These are phyloP conservation scores for Mythimna lalbum DNA, from an alignment of 2,888 invertebrate genomes.

Conservation along the genomic window DNA sequence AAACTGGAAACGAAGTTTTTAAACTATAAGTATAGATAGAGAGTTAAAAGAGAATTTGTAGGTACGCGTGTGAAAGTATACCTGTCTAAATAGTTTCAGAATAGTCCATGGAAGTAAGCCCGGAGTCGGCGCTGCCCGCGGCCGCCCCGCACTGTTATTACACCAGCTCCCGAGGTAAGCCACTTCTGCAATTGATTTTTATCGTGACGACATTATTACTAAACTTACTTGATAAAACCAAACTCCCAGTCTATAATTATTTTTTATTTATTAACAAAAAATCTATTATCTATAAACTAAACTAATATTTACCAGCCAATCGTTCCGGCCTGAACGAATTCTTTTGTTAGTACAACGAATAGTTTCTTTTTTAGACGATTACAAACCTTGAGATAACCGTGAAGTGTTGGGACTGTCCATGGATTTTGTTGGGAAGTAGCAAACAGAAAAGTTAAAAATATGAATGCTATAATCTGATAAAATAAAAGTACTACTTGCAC, in stretches of 20 bases:
- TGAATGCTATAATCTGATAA: background rate
- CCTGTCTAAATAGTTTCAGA: slow-evolving; percentile 54
- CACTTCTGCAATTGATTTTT: slow-evolving; percentile 85
- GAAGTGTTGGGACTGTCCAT: slow-evolving; percentile 37
- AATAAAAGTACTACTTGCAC: background rate
- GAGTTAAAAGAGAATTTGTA: too few species aligned
- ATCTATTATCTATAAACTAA: slow-evolving; percentile 74
- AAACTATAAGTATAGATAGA: too few species aligned
- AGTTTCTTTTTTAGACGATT: slow-evolving; percentile 50
- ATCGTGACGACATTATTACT: slow-evolving; percentile 87
- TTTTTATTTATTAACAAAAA: slow-evolving; percentile 77
- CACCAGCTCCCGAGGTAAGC: slow-evolving; percentile 80
- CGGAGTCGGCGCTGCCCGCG: slow-evolving; percentile 61
- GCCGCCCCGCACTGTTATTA: slow-evolving; percentile 81
- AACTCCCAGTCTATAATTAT: slow-evolving; percentile 69
- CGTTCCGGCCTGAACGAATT: slow-evolving; percentile 62
- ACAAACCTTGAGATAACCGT: slow-evolving; percentile 42
- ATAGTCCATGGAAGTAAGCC: slow-evolving; percentile 55
- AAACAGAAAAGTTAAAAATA: slow-evolving; percentile 10
- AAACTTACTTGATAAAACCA: slow-evolving; percentile 73
- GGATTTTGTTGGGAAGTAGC: slow-evolving; percentile 8
- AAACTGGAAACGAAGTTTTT: too few species aligned
- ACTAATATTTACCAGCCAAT: slow-evolving; percentile 73
- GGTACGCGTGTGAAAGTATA: slow-evolving; percentile 6
- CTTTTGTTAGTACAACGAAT: slow-evolving; percentile 52